phyloP scores from a whole-genome alignment of 2,888 invertebrate genomes.

The Tineola bisselliella region DNA sequence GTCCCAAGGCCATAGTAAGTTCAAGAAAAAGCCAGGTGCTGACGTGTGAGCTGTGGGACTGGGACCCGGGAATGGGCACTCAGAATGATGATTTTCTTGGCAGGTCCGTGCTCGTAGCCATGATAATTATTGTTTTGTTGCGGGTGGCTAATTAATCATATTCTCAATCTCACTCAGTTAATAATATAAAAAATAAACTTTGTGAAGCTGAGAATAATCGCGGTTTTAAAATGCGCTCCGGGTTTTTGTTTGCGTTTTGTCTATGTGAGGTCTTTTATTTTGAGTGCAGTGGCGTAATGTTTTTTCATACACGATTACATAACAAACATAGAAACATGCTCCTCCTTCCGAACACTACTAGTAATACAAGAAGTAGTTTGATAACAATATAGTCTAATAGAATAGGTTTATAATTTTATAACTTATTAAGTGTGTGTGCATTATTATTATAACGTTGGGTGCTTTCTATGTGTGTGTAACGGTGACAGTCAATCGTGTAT shows the following conservation, averaged over 20 bases:
- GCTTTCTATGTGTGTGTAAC: conserved; percentile 33
- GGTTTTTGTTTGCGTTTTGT: background rate
- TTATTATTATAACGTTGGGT: conserved; percentile 14
- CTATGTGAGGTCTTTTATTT: background rate
- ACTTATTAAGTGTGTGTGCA: conserved; percentile 5
- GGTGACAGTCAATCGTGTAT: conserved; percentile 52
- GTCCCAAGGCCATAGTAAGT: conserved; percentile 78
- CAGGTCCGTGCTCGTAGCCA: conserved; percentile 69
- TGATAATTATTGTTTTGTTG: background rate
- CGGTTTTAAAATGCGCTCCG: background rate
- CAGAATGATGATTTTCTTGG: conserved; percentile 85
- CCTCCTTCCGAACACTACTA: background rate
- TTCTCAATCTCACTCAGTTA: background rate
- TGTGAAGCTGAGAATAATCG: background rate
- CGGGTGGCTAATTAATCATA: background rate
- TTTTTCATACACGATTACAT: background rate
- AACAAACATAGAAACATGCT: background rate
- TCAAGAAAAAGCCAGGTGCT: conserved; percentile 79
- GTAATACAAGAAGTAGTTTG: background rate
- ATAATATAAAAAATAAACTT: background rate
- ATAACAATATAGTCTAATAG: background rate
- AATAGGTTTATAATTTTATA: background rate
- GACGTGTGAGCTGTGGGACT: conserved; percentile 83
- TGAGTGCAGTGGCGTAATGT: background rate
- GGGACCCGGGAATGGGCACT: conserved; percentile 82